These are phyloP conservation scores for Diogma glabrata DNA, from an alignment of 2,888 invertebrate genomes.

Conservation along the genomic window DNA sequence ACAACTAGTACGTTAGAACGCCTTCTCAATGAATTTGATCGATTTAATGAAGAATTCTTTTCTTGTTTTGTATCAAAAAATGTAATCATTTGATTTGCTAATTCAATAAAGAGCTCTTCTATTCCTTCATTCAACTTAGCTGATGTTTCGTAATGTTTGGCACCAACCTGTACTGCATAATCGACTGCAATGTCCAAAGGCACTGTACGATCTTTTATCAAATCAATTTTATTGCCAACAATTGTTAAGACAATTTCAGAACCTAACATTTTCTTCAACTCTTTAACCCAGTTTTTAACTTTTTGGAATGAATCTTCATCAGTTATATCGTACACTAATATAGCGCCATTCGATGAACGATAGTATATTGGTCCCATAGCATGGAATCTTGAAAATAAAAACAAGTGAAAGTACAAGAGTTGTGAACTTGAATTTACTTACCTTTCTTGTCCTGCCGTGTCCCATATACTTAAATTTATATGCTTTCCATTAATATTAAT, in stretches of 20 bases:
- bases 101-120: conserved; percentile 77
- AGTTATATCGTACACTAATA: conserved; percentile 95
- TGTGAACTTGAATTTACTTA: neutral
- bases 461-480: conserved; percentile 91
- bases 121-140: conserved; percentile 87
- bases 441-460: conserved; percentile 94
- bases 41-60: conserved; percentile 17
- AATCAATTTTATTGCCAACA: conserved; percentile 94
- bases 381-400: conserved; percentile 49
- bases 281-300: conserved; percentile 97
- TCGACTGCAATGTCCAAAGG: conserved; percentile 73
- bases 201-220: conserved; percentile 84
- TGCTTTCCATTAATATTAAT: conserved; percentile 79
- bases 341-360: conserved; percentile 91
- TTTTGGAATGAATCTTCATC: conserved; percentile 93
- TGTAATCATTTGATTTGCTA: conserved; percentile 54
- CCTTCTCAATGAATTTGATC: conserved; percentile 21
- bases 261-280: conserved; percentile 90
- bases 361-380: conserved; percentile 98
- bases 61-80: conserved; percentile 17
- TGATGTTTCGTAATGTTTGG: conserved; percentile 84
- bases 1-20: conserved; percentile 22
- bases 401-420: neutral
- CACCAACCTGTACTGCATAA: conserved; percentile 83
- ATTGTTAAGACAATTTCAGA: conserved; percentile 83